These are phyloP conservation scores for Drosophila nannoptera DNA, from an alignment of 1,140 invertebrate species.

Conservation along the genomic window DNA sequence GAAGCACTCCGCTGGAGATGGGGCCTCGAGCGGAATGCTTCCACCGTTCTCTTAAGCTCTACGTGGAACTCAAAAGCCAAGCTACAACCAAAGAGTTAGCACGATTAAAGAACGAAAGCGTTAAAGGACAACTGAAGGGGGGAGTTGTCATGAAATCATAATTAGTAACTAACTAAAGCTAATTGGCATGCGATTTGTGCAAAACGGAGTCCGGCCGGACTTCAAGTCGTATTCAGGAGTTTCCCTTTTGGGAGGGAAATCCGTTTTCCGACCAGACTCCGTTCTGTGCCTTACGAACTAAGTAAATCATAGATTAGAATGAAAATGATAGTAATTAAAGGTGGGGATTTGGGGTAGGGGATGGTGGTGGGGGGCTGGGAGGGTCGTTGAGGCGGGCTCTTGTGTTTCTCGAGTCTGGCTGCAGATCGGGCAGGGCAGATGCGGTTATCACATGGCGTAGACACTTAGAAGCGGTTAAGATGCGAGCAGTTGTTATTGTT, in stretches of 20 bases:
- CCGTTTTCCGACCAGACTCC: conserved; percentile 47
- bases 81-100: conserved; percentile 66
- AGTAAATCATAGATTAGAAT: conserved; percentile 54
- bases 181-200: conserved; percentile 57
- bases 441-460: conserved; percentile 30
- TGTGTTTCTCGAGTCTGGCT: conserved; percentile 42
- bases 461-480: conserved; percentile 64
- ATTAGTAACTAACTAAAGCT: conserved; percentile 39
- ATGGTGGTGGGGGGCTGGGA: neutral
- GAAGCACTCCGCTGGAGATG: no score
- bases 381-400: conserved; percentile 44
- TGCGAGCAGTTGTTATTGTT: conserved; percentile 39
- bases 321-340: conserved; percentile 66
- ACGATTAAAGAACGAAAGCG: conserved; percentile 57
- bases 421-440: conserved; percentile 38
- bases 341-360: conserved; percentile 5
- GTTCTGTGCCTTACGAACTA: conserved; percentile 53
- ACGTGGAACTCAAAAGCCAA: conserved; percentile 51
- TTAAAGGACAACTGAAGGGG: conserved; percentile 66
- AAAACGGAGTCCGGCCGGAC: conserved; percentile 49
- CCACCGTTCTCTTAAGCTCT: conserved; percentile 39
- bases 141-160: conserved; percentile 50
- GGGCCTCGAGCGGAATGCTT: conserved; percentile 30
- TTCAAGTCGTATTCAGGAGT: no score
- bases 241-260: neutral